A percentile compares a stretch with the other conserved stretches of the same genome.
phyloP scores from a whole-genome alignment of 2,888 invertebrate genomes.

The Pristionchus mayeri region DNA sequence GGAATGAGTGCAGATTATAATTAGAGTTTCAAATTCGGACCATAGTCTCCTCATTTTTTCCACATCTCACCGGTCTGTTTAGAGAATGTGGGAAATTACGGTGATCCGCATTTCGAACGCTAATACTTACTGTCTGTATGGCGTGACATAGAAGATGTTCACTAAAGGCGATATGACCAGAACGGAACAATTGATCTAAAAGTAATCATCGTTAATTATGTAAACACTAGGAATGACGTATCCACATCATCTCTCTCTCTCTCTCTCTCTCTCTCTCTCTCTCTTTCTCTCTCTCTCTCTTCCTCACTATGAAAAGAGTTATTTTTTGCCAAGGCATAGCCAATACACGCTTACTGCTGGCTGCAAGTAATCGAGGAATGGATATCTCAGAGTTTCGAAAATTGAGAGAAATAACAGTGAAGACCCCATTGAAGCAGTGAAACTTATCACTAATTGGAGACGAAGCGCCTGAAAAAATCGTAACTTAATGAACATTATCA shows the following conservation, averaged over 20 bases:
- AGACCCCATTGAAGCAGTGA: neutral
- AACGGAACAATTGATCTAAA: neutral
- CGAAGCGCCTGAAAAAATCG: neutral
- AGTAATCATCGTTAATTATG: neutral
- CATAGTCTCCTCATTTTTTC: too few relatives aligned
- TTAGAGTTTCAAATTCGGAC: too few relatives aligned
- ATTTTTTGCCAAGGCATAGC: too few relatives aligned
- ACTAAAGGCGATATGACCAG: neutral
- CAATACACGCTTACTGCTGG: neutral
- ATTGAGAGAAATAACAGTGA: neutral
- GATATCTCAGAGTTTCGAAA: neutral
- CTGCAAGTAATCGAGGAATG: neutral
- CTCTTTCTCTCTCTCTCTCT: too few relatives aligned
- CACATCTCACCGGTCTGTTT: too few relatives aligned
- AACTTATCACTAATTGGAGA: neutral
- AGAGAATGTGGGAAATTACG: too few relatives aligned
- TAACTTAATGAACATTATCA: too few relatives aligned
- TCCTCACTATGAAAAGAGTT: too few relatives aligned
- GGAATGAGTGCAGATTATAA: too few relatives aligned
- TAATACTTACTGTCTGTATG: neutral
- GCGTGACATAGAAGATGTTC: neutral
- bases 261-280: too few relatives aligned
- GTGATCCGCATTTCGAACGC: neutral
- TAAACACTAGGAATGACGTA: too few relatives aligned
- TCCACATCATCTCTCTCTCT: too few relatives aligned